Evolutionary conservation across 1,140 invertebrate genomes (phyloP), one percentile per base, ranked within the genome.

Genomic region (Aphis craccivora): DNA sequence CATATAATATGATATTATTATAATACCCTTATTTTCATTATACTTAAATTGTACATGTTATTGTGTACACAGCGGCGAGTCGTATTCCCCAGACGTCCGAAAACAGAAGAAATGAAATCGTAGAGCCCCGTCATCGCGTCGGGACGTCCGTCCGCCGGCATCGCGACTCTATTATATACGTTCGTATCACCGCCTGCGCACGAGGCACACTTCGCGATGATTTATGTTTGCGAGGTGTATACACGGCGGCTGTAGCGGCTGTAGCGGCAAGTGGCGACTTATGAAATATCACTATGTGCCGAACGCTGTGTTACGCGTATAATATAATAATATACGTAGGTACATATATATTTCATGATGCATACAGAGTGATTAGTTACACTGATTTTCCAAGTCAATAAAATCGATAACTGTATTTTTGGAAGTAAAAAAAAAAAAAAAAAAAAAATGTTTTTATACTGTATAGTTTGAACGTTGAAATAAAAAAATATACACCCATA

Each of bases 21-120:
- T 55, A 55, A 40, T 40, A 40, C 37, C 37, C 37, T 40, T 45
- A 45, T 45, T 45, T 11, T 18, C 14, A 51, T 51, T 51, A 51
- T 51, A 51, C 55, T 23, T 84, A 45, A 1, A 43, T 30, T 2
- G 40, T 43, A 43, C 25, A 45, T 40, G 1, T 48, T 87, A 48
- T 35, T 35, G 30, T 51, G 86, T 25, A 48, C 11, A 87, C 86
- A 48, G 25, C 37, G 18, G 18, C 37, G 40, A 30, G 25, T 22
- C 2, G 18, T 91, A 91, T 91, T 91, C 90, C 60, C 90, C 43
- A 83, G 90, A 91, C 90, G 90, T 83, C 67, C 67, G 90, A 81
- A 89, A 89, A 55, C n/a, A 35, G 30, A 89, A 53, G 43, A 53
- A n/a, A 53, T 23, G 1, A 89, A 53, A 89, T 53, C 37, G 25